Base-by-base conservation (phyloP, 1,140 invertebrate genomes). In the Drosophila mauritiana region DNA sequence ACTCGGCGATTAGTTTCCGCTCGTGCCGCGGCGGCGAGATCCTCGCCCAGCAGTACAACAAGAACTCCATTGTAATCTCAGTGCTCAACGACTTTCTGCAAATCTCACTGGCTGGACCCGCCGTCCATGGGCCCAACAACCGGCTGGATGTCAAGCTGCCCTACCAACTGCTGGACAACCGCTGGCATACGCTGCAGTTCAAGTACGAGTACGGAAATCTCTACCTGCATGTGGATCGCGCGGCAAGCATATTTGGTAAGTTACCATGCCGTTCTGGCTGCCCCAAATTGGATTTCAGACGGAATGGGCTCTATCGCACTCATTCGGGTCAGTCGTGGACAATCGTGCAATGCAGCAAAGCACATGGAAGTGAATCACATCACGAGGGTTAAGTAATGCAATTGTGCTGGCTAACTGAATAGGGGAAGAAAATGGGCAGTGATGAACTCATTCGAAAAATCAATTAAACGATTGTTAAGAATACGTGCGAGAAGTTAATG, bases 1-100 rank as follows among this genome's bases (percentile, higher is more conserved):
- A 96, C 80, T 96, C 96, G 61, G 96, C 96, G 15, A 93, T 97
- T 37, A 97, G 96, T 92, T 97, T 97, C 88, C 93, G 96, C 76
- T 96, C 96, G 12, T 97, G 97, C 92, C 94, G 94, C 31, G 96
- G 95, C 53, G 96, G 96, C 13, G 94, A 94, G 91, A 93, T 97
- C 59, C 96, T 97, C 88, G 94, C 94, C 22, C 96, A 97, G 91
- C 94, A 94, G 73, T 94, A 94, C 82, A 93, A 94, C 78, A 94
- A 95, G 75, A 94, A 95, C 92, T 94, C 93, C 59, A 93, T 95
- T 54, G 94, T 95, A 85, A 94, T 95, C 75, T 94, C 96, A 55
- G 95, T 95, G 75, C 93, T 96, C 43, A 94, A 94, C 67, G 95
- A 95, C 69, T 93, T 94, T 73, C 95, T 96, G 57, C 95, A 95